Percentiles rank a stretch among this genome's conserved stretches.
These are phyloP conservation scores for Staurois parvus DNA, from an alignment of 2,797 vertebrate genomes.

Conservation along the genomic window DNA sequence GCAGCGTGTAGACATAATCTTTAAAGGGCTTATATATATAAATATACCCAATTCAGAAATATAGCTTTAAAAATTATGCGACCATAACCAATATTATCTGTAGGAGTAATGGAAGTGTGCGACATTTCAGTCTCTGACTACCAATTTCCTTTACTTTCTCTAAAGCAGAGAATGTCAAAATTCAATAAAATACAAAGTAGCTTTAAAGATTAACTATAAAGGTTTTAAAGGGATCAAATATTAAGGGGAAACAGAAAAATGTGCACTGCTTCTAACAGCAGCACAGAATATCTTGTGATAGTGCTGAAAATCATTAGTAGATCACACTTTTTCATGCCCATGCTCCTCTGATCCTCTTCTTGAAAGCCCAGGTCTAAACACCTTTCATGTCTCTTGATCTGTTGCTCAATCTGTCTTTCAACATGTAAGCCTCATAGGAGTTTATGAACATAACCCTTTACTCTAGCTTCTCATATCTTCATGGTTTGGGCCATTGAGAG, in stretches of 20 bases:
- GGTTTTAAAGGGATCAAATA: neutral
- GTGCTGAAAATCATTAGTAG: neutral
- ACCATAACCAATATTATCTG: neutral
- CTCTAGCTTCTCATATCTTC: no score
- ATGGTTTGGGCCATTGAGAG: no score
- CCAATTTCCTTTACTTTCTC: neutral
- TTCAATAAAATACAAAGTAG: neutral
- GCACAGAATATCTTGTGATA: neutral
- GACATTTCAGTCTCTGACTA: neutral
- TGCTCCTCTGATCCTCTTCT: neutral
- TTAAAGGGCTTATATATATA: neutral
- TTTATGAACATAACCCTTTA: no score
- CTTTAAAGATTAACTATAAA: neutral
- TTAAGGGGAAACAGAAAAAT: neutral
- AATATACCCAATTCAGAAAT: neutral
- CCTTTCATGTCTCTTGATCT: neutral
- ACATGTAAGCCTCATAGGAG: neutral
- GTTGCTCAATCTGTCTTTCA: neutral
- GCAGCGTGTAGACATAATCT: neutral
- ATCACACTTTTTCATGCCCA: neutral
- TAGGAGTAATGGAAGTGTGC: no score
- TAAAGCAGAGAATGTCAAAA: neutral
- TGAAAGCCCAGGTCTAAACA: neutral
- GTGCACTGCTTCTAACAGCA: neutral
- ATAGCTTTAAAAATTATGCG: neutral